These are phyloP conservation scores for Camelus dromedarius DNA, from an alignment of 2,113 vertebrate genomes.

Conservation along the genomic window DNA sequence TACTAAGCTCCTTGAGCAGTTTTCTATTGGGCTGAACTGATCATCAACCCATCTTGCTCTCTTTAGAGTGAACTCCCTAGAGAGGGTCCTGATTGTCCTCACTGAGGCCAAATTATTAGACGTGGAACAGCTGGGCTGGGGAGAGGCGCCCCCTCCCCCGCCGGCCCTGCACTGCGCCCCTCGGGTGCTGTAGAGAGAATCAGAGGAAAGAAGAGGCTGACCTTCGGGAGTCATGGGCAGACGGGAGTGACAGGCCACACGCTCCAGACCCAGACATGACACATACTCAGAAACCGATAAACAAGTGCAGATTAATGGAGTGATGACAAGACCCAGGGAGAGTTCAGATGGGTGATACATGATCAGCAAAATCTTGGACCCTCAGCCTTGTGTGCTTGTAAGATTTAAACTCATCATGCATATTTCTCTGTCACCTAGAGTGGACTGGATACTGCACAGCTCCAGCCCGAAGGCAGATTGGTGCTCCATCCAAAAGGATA, in stretches of 20 bases:
- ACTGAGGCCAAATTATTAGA: not conserved
- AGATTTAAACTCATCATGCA: not conserved
- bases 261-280: constrained; percentile 30
- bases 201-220: not conserved
- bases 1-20: accelerated
- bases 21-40: not conserved
- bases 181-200: accelerated
- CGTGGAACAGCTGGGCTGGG: not conserved
- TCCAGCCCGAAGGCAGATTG: not conserved
- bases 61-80: not conserved
- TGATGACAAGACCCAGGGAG: not conserved
- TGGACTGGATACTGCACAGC: not conserved
- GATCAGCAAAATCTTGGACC: not conserved
- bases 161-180: not conserved
- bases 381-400: not conserved
- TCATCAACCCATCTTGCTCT: not conserved
- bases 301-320: not conserved
- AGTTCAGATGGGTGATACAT: not conserved
- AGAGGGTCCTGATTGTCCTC: not conserved
- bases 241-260: not conserved
- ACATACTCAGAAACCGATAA: constrained; percentile 17
- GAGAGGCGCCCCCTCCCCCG: not conserved
- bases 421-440: not conserved
- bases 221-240: not conserved
- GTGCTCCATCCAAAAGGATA: not conserved